These are phyloP conservation scores for Gastrophysa polygoni DNA, from an alignment of 2,888 invertebrate genomes.

Conservation along the genomic window DNA sequence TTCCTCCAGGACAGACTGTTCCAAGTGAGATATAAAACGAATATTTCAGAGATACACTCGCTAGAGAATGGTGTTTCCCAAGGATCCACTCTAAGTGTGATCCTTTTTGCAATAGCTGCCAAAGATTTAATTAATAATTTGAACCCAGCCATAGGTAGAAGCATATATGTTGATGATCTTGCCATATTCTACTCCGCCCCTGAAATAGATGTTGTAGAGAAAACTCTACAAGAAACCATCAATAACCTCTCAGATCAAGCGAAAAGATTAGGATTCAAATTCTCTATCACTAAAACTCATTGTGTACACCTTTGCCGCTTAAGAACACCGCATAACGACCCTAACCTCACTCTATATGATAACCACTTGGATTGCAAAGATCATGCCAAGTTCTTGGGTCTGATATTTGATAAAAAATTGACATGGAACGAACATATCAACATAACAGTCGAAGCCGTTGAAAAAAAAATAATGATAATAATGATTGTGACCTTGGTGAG, in stretches of 20 bases:
- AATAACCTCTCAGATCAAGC: neutral
- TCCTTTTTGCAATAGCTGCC: conserved; percentile 26
- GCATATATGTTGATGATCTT: conserved; percentile 18
- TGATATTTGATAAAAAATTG: conserved; percentile 13
- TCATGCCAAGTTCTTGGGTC: neutral
- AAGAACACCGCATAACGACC: conserved; percentile 4
- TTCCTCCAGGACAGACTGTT: conserved; percentile 15
- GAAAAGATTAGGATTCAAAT: neutral
- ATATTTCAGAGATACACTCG: neutral
- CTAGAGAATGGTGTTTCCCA: conserved; percentile 32
- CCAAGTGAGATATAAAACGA: conserved; percentile 1
- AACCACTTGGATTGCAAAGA: neutral
- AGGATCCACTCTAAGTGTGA: conserved; percentile 28
- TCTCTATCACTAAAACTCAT: neutral
- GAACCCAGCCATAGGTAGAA: conserved; percentile 2
- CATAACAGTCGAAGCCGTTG: too few relatives aligned
- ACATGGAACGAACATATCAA: neutral
- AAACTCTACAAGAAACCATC: conserved; percentile 6
- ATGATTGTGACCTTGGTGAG: too few relatives aligned
- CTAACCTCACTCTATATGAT: neutral
- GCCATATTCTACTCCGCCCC: conserved; percentile 5
- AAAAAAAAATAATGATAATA: too few relatives aligned
- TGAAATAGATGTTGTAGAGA: neutral
- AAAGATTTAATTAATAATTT: conserved; percentile 16
- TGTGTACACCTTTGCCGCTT: conserved; percentile 12